A percentile compares a stretch with the other conserved stretches of the same genome.
These are phyloP conservation scores for Cuculus canorus DNA, from an alignment of 2,797 vertebrate genomes.

Conservation along the genomic window DNA sequence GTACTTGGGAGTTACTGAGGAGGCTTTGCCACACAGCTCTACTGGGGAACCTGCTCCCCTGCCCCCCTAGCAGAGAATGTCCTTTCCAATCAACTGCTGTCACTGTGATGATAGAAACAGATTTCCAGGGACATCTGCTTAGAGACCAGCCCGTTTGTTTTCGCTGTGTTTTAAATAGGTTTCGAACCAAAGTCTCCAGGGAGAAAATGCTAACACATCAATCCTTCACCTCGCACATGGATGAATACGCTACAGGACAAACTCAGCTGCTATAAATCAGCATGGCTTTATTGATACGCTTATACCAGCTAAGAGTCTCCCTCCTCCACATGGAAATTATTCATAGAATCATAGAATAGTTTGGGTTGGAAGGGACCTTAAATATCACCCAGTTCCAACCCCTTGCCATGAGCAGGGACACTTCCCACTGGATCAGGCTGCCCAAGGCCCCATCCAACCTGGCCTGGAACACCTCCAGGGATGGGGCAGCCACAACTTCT, in stretches of 20 bases:
- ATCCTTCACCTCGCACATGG: background rate
- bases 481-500: no score
- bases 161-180: slow-evolving; percentile 43
- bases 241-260: background rate
- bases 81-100: background rate
- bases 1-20: background rate
- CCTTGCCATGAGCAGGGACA: no score
- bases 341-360: no score
- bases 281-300: background rate
- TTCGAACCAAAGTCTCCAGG: slow-evolving; percentile 46
- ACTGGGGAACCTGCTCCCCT: background rate
- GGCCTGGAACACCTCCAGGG: no score
- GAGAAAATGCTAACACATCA: slow-evolving; percentile 43
- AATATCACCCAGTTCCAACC: no score
- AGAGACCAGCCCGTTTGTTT: slow-evolving; percentile 42
- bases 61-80: background rate
- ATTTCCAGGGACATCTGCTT: slow-evolving; percentile 56
- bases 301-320: background rate
- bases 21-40: background rate
- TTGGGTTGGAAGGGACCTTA: no score
- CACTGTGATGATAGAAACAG: slow-evolving; percentile 2
- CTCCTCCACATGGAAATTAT: background rate
- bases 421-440: no score
- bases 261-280: slow-evolving; percentile 52
- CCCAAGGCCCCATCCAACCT: no score